Conservation (phyloP, 2,797 vertebrate species). For the Scolopax rusticola region DNA sequence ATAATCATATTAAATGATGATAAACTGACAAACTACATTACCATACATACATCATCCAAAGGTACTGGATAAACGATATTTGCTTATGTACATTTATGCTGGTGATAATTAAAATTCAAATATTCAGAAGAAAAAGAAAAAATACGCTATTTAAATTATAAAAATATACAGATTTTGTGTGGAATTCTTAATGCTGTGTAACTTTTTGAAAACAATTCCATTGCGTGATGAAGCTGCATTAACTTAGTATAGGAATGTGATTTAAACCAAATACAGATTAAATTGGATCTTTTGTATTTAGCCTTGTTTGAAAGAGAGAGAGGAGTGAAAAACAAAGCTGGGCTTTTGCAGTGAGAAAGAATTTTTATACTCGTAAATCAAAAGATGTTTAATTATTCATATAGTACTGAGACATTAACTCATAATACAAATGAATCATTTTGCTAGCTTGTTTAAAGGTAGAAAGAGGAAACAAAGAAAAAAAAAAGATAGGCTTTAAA, state of each 20-base stretch:
- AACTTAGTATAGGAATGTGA: slow-evolving; percentile 8
- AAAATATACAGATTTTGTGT: slow-evolving; percentile 55
- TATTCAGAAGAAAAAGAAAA: slow-evolving; percentile 64
- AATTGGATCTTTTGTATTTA: slow-evolving; percentile 25
- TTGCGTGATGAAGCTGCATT: slow-evolving; percentile 51
- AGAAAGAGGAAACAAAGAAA: neutral
- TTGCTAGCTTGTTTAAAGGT: slow-evolving; percentile 7
- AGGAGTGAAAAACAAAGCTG: slow-evolving; percentile 13
- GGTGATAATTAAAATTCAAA: slow-evolving; percentile 71
- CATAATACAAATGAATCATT: neutral
- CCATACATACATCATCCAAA: slow-evolving; percentile 68
- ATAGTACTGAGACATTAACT: slow-evolving; percentile 20
- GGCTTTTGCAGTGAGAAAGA: neutral
- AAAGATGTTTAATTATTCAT: slow-evolving; percentile 5
- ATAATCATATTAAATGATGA: slow-evolving; percentile 69
- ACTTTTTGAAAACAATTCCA: slow-evolving; percentile 8
- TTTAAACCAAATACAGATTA: slow-evolving; percentile 37
- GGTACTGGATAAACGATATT: slow-evolving; percentile 56
- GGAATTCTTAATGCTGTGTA: slow-evolving; percentile 53
- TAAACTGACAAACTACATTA: slow-evolving; percentile 71
- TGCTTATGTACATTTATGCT: slow-evolving; percentile 69
- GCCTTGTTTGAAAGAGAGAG: neutral
- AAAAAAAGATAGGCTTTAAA: neutral
- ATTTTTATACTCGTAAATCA: slow-evolving; percentile 25
- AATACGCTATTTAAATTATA: slow-evolving; percentile 66